Conservation (phyloP, 2,797 vertebrate genomes). For the Sebastes oblongus region DNA sequence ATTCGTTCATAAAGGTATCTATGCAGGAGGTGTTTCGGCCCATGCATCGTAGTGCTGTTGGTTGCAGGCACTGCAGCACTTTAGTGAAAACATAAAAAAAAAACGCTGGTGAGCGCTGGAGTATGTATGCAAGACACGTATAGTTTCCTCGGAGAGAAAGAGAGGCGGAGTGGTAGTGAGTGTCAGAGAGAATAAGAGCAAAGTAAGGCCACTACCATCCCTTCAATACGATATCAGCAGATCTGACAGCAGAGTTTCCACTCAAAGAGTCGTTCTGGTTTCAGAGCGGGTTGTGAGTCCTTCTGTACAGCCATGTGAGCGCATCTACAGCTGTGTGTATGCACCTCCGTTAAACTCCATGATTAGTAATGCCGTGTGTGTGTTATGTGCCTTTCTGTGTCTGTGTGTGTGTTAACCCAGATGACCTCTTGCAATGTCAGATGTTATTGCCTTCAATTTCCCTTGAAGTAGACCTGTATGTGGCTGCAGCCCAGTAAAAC, state of each 20-base stretch:
- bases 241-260: constrained; percentile 54
- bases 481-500: constrained; percentile 51
- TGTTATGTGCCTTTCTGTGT: neutral
- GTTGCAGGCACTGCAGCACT: constrained; percentile 52
- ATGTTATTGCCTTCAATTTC: constrained; percentile 66
- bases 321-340: neutral
- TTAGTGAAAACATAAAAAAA: constrained; percentile 21
- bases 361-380: neutral
- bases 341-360: neutral
- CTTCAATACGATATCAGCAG: constrained; percentile 46
- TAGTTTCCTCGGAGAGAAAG: constrained; percentile 19
- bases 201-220: constrained; percentile 44
- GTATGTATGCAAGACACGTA: constrained; percentile 53
- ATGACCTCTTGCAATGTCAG: constrained; percentile 64
- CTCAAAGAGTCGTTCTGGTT: constrained; percentile 20
- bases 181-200: constrained; percentile 50
- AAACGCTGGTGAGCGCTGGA: constrained; percentile 7
- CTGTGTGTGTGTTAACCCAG: constrained; percentile 30
- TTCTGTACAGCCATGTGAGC: constrained; percentile 11
- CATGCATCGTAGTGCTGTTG: neutral
- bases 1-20: neutral
- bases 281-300: constrained; percentile 20
- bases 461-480: constrained; percentile 61
- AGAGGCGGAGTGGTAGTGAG: constrained; percentile 32
- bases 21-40: neutral